A percentile compares a stretch with the other conserved stretches of the same genome.
These are phyloP conservation scores for Endotricha flammealis DNA, from an alignment of 2,888 invertebrate species.

Conservation along the genomic window DNA sequence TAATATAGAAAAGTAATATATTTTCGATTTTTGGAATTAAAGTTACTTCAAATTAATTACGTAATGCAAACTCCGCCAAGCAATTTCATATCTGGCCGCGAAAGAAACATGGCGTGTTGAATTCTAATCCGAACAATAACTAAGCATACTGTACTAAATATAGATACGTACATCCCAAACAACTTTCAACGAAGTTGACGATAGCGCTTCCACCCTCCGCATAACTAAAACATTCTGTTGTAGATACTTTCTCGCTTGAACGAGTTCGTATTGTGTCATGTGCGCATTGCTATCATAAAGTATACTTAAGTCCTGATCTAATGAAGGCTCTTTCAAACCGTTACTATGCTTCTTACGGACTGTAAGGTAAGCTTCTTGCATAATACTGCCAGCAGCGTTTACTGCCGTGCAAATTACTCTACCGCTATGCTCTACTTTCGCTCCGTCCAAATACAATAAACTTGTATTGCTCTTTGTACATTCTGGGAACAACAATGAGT, in stretches of 20 bases:
- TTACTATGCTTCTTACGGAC: constrained; percentile 65
- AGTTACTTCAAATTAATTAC: too few relatives aligned
- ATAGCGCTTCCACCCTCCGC: constrained; percentile 80
- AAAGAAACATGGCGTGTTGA: constrained; percentile 6
- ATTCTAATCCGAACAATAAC: constrained; percentile 3
- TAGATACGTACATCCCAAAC: constrained; percentile 85
- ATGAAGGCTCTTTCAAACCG: constrained; percentile 49
- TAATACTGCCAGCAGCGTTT: constrained; percentile 71
- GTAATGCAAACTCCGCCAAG: too few relatives aligned
- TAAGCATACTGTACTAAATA: constrained; percentile 2
- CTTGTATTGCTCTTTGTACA: constrained; percentile 71
- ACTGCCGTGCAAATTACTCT: constrained; percentile 72
- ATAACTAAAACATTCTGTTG: constrained; percentile 89
- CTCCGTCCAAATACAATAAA: constrained; percentile 66
- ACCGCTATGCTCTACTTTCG: constrained; percentile 63
- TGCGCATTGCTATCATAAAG: constrained; percentile 58
- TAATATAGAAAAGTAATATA: too few relatives aligned
- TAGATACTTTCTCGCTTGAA: constrained; percentile 87
- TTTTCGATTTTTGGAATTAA: too few relatives aligned
- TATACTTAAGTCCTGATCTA: constrained; percentile 47
- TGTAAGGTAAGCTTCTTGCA: constrained; percentile 71
- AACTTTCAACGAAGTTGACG: constrained; percentile 87
- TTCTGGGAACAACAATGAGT: constrained; percentile 77
- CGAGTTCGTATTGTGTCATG: constrained; percentile 86
- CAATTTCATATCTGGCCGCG: not conserved